Percentiles rank a stretch among this genome's conserved stretches.
These are phyloP conservation scores for Cydia fagiglandana DNA, from an alignment of 1,140 invertebrate species.

Conservation along the genomic window DNA sequence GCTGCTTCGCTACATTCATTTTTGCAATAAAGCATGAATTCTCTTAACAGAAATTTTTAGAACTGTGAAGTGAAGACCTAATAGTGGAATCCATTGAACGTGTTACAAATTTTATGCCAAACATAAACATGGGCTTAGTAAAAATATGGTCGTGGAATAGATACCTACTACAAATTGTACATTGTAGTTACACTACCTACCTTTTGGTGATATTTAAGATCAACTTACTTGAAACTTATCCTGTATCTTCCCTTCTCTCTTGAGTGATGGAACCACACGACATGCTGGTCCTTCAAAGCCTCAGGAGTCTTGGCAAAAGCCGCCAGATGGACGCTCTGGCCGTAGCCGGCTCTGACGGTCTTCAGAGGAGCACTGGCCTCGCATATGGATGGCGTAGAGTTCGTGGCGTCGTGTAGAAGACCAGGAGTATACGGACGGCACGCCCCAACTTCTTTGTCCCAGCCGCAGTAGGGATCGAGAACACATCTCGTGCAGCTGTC, in stretches of 20 bases:
- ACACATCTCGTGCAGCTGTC: slow-evolving; percentile 89
- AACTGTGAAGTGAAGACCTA: too few relatives aligned
- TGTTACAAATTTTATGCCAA: too few relatives aligned
- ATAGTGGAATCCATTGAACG: too few relatives aligned
- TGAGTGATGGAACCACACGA: slow-evolving; percentile 86
- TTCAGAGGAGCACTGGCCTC: slow-evolving; percentile 85
- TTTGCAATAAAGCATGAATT: too few relatives aligned
- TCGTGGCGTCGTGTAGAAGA: slow-evolving; percentile 85
- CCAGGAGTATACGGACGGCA: slow-evolving; percentile 87
- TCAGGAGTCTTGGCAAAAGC: slow-evolving; percentile 86
- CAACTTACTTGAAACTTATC: slow-evolving; percentile 74
- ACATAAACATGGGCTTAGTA: too few relatives aligned
- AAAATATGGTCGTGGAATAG: too few relatives aligned
- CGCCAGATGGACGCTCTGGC: slow-evolving; percentile 87
- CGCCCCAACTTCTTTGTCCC: slow-evolving; percentile 87
- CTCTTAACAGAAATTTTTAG: too few relatives aligned
- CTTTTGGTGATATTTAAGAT: slow-evolving; percentile 8
- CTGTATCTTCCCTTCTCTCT: slow-evolving; percentile 83
- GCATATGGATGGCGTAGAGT: slow-evolving; percentile 85
- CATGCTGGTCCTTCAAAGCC: slow-evolving; percentile 81
- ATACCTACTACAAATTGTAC: too few relatives aligned
- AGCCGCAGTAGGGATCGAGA: slow-evolving; percentile 90
- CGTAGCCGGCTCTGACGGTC: slow-evolving; percentile 86
- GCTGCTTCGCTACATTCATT: too few relatives aligned
- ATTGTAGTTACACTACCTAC: too few relatives aligned